Conservation (phyloP, 2,797 vertebrate genomes). For the Spinus olivaceus region DNA sequence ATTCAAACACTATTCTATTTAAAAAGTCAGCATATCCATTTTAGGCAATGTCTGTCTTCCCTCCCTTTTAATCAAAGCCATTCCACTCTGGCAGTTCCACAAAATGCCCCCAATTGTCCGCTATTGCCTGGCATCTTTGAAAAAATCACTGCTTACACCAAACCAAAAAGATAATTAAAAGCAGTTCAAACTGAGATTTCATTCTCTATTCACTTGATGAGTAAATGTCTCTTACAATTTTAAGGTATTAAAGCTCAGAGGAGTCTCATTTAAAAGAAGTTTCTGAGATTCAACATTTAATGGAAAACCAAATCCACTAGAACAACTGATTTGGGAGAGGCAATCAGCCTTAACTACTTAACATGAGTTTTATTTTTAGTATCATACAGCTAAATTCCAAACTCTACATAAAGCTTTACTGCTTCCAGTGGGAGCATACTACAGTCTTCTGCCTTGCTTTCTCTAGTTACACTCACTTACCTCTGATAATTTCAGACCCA, state of each 20-base stretch:
- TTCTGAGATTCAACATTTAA: neutral
- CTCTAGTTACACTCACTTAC: neutral
- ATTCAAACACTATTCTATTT: neutral
- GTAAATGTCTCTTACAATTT: neutral
- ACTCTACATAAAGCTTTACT: neutral
- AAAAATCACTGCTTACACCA: slow-evolving; percentile 33
- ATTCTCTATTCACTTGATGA: neutral
- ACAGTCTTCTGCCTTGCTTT: neutral
- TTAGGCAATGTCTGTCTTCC: neutral
- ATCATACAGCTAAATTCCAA: slow-evolving; percentile 18
- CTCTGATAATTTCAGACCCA: neutral
- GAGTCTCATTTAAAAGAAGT: slow-evolving; percentile 13
- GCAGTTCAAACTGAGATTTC: slow-evolving; percentile 35
- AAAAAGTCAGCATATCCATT: neutral
- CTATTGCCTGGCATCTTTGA: neutral
- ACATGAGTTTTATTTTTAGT: slow-evolving; percentile 6
- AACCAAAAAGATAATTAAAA: slow-evolving; percentile 59
- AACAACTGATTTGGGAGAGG: slow-evolving; percentile 11
- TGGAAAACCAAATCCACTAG: slow-evolving; percentile 36
- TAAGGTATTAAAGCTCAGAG: slow-evolving; percentile 42
- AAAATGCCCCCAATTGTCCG: neutral
- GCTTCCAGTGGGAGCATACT: neutral
- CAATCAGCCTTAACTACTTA: slow-evolving; percentile 9
- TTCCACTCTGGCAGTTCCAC: neutral
- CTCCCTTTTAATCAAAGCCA: slow-evolving; percentile 23